phyloP scores from a whole-genome alignment of 2,888 invertebrate species.

The Leptopilina syphax region DNA sequence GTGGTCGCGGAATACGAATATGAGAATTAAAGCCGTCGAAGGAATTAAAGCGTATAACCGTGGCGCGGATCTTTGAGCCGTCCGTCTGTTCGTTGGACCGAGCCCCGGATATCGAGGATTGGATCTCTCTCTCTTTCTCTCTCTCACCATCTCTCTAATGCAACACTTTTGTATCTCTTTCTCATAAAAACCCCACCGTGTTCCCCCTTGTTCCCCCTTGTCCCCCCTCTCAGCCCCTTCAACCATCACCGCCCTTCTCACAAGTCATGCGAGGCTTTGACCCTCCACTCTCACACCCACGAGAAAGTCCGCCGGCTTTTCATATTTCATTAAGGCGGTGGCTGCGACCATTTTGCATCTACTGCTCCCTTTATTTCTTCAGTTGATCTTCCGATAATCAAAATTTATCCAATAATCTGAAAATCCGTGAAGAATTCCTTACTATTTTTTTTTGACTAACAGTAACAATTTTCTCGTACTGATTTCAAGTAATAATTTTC shows the following conservation, averaged over 20 bases:
- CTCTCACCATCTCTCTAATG: conserved; percentile 28
- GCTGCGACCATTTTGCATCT: conserved; percentile 62
- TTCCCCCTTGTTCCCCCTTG: no score
- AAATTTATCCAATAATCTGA: no score
- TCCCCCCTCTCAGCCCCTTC: conserved; percentile 43
- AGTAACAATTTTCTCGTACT: no score
- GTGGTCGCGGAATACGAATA: conserved; percentile 72
- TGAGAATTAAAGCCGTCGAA: conserved; percentile 76
- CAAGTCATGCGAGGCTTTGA: conserved; percentile 60
- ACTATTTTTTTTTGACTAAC: no score
- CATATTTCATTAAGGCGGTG: conserved; percentile 70
- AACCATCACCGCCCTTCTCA: conserved; percentile 58
- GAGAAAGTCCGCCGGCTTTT: conserved; percentile 63
- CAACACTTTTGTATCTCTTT: conserved; percentile 30
- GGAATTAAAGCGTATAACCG: conserved; percentile 75
- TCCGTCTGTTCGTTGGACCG: conserved; percentile 55
- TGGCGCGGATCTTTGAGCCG: conserved; percentile 64
- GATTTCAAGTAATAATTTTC: no score
- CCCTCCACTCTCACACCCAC: conserved; percentile 57
- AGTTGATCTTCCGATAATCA: no score
- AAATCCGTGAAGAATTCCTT: no score
- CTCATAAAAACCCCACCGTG: no score
- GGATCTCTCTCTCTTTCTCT: conserved; percentile 60
- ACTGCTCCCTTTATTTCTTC: conserved; percentile 5
- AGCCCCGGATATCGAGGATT: conserved; percentile 69